Conservation (phyloP, 2,113 vertebrate genomes). For the Morphnarchus princeps region DNA sequence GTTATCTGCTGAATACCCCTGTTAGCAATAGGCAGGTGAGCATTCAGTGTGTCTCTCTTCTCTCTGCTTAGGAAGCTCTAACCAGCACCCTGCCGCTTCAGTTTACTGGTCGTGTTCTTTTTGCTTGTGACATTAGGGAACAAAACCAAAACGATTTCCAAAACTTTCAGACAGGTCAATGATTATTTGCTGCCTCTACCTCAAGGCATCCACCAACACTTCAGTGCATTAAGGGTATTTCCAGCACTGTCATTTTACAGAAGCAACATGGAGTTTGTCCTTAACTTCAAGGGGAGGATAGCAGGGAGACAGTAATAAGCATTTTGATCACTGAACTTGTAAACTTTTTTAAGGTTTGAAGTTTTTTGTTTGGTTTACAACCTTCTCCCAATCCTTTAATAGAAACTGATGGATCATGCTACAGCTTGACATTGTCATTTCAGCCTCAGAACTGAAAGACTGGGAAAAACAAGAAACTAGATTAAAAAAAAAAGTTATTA, state of each 20-base stretch:
- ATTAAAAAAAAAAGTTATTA: neutral
- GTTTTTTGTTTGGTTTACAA: neutral
- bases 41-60: neutral
- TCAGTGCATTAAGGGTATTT: neutral
- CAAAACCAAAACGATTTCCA: neutral
- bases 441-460: neutral
- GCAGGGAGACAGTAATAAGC: neutral
- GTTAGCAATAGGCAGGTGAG: neutral
- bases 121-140: neutral
- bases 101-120: neutral
- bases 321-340: neutral
- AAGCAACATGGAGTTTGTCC: neutral
- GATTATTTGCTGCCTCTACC: neutral
- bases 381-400: neutral
- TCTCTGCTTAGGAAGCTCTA: neutral
- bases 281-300: neutral
- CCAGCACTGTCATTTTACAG: neutral
- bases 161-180: neutral
- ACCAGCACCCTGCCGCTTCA: neutral
- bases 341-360: neutral
- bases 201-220: neutral
- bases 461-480: neutral
- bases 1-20: neutral
- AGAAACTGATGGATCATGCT: neutral
- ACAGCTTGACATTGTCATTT: neutral